Base-by-base conservation (phyloP, 2,888 invertebrate species). In the Melinaea menophilus region DNA sequence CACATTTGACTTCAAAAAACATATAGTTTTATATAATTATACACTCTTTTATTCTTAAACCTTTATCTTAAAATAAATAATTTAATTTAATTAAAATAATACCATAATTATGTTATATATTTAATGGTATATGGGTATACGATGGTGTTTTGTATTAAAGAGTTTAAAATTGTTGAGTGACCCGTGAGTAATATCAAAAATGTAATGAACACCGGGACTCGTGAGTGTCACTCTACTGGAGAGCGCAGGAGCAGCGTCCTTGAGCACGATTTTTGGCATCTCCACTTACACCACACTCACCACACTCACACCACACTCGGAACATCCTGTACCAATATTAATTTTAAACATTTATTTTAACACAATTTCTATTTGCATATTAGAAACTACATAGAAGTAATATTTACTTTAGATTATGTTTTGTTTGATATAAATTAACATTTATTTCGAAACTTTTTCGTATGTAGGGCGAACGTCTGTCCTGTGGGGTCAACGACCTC, bases 391-490 rank as follows among this genome's bases (percentile, higher is more conserved):
- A 2, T 9, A 9, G 7, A 2, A 41, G 11, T 9, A 41, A 11
- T 41, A 9, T 9, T 3, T 9, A 41, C 11, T 9, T 41, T 41
- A 9, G 41, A 7, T 41, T 41, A 31, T 31, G 31, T 7, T 31
- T 31, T 31, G 9, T 51, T 51, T 31, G 31, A 31, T 51, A 51
- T 51, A 31, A 31, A 9, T 3, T 41, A 3, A 41, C 4, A 37
- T 7, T 41, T 41, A 56, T 63, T 65, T 61, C 59, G 69, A 70
- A 68, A 77, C 77, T 81, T 73, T 79, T 79, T 86, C 85, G 81
- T 85, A 85, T 85, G 80, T 86, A 88, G 88, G 88, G 86, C 88
- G 88, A 83, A 85, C 86, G 88, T 84, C 88, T 87, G 84, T 80
- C 71, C 75, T 75, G 75, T 75, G 79, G 80, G 89, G 87, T 89